These are phyloP conservation scores for Cryptotis parvus DNA, from an alignment of 2,113 vertebrate species.

Conservation along the genomic window DNA sequence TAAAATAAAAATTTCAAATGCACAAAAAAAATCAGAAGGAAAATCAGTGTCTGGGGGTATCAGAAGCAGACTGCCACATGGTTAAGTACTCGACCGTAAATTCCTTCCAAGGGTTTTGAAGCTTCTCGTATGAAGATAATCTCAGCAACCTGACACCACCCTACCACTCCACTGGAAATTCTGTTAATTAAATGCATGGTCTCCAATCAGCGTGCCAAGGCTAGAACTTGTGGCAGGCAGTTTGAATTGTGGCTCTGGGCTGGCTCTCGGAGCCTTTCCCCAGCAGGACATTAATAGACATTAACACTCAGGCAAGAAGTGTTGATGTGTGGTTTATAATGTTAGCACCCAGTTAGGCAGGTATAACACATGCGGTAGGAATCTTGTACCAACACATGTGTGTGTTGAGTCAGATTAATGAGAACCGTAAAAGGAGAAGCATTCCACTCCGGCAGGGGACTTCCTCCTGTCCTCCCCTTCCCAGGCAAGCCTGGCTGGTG, in stretches of 20 bases:
- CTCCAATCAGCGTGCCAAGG: not conserved
- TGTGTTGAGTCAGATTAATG: slow-evolving; percentile 67
- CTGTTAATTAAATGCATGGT: slow-evolving; percentile 9
- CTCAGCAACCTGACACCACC: not conserved
- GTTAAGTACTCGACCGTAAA: not conserved
- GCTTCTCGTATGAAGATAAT: not conserved
- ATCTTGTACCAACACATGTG: slow-evolving; percentile 69
- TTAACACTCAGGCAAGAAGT: slow-evolving; percentile 83
- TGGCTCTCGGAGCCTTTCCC: slow-evolving; percentile 67
- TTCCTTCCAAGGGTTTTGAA: slow-evolving; percentile 47
- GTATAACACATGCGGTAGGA: slow-evolving; percentile 72
- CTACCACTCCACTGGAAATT: not conserved
- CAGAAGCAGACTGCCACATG: slow-evolving; percentile 33
- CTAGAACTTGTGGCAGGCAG: slow-evolving; percentile 28
- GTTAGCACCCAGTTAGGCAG: slow-evolving; percentile 80
- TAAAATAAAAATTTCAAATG: too few species aligned
- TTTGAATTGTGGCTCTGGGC: not conserved
- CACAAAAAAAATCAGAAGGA: not conserved
- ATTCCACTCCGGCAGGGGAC: slow-evolving; percentile 28
- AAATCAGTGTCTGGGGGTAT: slow-evolving; percentile 57
- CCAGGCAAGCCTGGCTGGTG: not conserved
- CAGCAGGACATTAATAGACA: slow-evolving; percentile 82
- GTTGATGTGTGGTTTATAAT: slow-evolving; percentile 76
- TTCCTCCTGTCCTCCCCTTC: not conserved
- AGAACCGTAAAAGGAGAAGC: slow-evolving; percentile 36